Conservation (phyloP, 2,888 invertebrate genomes). For the Heteromurus nitidus region DNA sequence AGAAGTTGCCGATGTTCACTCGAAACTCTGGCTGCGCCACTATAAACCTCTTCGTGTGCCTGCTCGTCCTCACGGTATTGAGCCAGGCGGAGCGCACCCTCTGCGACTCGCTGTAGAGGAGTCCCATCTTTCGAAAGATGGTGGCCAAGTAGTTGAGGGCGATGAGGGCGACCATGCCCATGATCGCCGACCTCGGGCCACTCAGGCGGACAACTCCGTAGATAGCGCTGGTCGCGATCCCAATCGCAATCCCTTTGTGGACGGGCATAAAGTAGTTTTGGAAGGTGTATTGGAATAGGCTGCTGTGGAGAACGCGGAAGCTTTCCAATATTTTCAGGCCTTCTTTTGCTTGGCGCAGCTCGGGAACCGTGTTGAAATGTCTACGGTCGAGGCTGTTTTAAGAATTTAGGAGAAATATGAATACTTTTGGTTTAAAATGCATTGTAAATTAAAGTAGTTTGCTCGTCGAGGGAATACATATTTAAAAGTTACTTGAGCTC, state of each 20-base stretch:
- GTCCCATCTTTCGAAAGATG: conserved; percentile 19
- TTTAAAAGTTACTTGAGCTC: too few relatives aligned
- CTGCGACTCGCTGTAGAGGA: not conserved
- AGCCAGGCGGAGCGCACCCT: not conserved
- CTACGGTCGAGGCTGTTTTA: not conserved
- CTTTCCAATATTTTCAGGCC: not conserved
- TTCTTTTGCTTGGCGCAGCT: not conserved
- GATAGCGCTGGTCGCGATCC: conserved; percentile 12
- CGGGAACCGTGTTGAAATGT: not conserved
- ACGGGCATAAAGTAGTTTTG: conserved; percentile 3
- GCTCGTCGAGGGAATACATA: too few relatives aligned
- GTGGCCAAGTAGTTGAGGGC: conserved; percentile 2
- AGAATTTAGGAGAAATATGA: too few relatives aligned
- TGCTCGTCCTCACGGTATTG: not conserved
- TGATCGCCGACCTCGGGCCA: conserved; percentile 30
- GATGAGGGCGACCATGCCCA: conserved; percentile 24
- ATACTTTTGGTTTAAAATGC: too few relatives aligned
- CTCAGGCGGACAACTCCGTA: conserved; percentile 26
- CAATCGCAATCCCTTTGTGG: not conserved
- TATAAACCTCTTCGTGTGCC: conserved; percentile 3
- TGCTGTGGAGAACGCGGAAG: conserved; percentile 24
- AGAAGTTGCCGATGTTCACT: conserved; percentile 13
- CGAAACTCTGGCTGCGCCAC: conserved; percentile 5
- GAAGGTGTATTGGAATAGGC: conserved; percentile 19
- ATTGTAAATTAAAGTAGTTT: too few relatives aligned